phyloP scores from a whole-genome alignment of 2,797 vertebrate species.

The Mus caroli region DNA sequence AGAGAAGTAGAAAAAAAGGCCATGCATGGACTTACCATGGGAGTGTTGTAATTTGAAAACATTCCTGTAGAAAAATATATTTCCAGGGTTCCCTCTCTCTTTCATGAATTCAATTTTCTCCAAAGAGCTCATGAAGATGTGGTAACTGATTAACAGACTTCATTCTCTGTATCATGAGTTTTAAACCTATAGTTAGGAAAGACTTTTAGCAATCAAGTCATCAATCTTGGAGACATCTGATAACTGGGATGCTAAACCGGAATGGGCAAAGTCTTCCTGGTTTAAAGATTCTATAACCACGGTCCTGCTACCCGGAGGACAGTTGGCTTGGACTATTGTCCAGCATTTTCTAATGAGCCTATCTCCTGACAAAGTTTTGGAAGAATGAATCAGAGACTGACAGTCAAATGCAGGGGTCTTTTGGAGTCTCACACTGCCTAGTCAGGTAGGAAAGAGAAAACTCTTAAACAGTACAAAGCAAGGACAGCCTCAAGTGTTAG shows the following conservation, averaged over 20 bases:
- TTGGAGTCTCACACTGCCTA: background rate
- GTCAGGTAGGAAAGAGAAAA: background rate
- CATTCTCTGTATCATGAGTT: background rate
- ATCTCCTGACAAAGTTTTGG: background rate
- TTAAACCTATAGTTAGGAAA: slow-evolving; percentile 15
- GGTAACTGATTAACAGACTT: background rate
- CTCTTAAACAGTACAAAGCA: background rate
- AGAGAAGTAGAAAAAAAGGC: background rate
- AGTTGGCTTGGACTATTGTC: background rate
- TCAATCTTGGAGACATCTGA: background rate
- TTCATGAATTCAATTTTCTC: background rate
- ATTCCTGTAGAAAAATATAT: background rate
- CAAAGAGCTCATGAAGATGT: background rate
- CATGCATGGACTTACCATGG: background rate
- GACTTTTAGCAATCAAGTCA: background rate
- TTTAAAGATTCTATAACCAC: background rate
- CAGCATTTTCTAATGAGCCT: slow-evolving; percentile 6
- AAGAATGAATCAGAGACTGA: background rate
- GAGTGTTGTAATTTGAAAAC: slow-evolving; percentile 39
- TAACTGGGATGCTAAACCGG: background rate
- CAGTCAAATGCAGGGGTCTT: background rate
- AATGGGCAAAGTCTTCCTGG: background rate
- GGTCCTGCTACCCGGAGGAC: background rate
- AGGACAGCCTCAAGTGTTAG: background rate
- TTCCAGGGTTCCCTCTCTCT: background rate